phyloP scores from a whole-genome alignment of 64 coral and sea anemone species.

The Orbicella faveolata region DNA sequence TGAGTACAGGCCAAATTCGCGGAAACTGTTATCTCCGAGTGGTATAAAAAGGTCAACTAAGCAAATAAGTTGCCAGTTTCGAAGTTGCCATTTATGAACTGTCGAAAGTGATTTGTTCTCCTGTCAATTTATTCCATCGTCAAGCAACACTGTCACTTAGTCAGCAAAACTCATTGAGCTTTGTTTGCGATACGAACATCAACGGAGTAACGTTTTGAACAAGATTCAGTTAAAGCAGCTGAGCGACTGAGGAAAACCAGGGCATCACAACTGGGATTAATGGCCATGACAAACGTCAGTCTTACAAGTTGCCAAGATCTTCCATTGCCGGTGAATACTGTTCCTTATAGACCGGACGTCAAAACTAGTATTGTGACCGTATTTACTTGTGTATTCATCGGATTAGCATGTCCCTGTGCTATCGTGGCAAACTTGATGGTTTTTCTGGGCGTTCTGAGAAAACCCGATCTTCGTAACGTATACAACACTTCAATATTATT shows the following conservation, averaged over 20 bases:
- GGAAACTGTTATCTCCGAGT: background rate
- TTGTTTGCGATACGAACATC: background rate
- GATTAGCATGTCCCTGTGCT: constrained; percentile 51
- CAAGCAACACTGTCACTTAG: background rate
- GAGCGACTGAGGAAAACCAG: background rate
- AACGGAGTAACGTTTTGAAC: background rate
- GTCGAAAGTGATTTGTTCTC: background rate
- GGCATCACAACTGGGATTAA: too few species aligned
- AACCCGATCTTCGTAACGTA: constrained; percentile 62
- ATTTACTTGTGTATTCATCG: constrained; percentile 71
- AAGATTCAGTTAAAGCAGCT: background rate
- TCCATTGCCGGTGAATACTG: constrained; percentile 60
- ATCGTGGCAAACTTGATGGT: constrained; percentile 65
- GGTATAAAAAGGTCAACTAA: background rate
- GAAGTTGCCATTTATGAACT: background rate
- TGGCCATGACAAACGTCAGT: too few species aligned
- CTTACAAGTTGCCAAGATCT: constrained; percentile 8
- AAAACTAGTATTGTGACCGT: constrained; percentile 33
- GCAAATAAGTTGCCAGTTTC: background rate
- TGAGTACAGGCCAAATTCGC: background rate
- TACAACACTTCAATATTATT: constrained; percentile 82
- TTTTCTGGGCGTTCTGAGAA: constrained; percentile 73
- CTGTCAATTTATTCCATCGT: background rate
- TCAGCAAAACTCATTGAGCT: background rate
- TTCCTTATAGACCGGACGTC: constrained; percentile 29